Evolutionary conservation across 2,888 invertebrate genomes (phyloP).

Genomic region (Cremastinae sp.): DNA sequence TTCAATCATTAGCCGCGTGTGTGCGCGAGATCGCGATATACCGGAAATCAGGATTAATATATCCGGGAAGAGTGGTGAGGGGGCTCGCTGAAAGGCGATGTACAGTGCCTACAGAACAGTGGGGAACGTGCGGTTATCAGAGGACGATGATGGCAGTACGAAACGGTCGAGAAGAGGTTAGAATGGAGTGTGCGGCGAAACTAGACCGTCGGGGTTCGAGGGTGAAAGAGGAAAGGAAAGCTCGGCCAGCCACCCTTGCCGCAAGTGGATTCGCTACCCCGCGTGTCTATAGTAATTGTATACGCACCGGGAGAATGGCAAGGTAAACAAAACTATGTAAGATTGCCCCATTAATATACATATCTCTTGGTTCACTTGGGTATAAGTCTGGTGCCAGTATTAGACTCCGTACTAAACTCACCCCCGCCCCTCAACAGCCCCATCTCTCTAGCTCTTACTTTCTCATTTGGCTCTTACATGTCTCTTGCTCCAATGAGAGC

Average conservation of each 20-base stretch:
- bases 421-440: slow-evolving; percentile 55
- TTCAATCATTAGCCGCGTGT: slow-evolving; percentile 7
- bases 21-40: not conserved
- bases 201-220: slow-evolving; percentile 59
- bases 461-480: slow-evolving; percentile 47
- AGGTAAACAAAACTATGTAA: slow-evolving; percentile 81
- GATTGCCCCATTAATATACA: slow-evolving; percentile 81
- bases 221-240: slow-evolving; percentile 53
- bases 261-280: slow-evolving; percentile 54
- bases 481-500: slow-evolving; percentile 37
- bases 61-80: not conserved
- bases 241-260: slow-evolving; percentile 62
- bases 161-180: slow-evolving; percentile 42
- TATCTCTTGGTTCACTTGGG: slow-evolving; percentile 79
- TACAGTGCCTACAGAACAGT: slow-evolving; percentile 2
- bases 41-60: not conserved
- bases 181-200: slow-evolving; percentile 32
- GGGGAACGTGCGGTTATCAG: slow-evolving; percentile 44
- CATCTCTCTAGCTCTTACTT: slow-evolving; percentile 58
- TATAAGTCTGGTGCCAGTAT: slow-evolving; percentile 66
- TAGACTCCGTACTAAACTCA: slow-evolving; percentile 40
- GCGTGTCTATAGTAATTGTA: slow-evolving; percentile 78
- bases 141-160: slow-evolving; percentile 43
- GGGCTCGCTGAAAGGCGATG: slow-evolving; percentile 11
- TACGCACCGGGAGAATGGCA: slow-evolving; percentile 79